Conservation (phyloP, 2,888 invertebrate genomes). For the Meghimatium bilineatum region DNA sequence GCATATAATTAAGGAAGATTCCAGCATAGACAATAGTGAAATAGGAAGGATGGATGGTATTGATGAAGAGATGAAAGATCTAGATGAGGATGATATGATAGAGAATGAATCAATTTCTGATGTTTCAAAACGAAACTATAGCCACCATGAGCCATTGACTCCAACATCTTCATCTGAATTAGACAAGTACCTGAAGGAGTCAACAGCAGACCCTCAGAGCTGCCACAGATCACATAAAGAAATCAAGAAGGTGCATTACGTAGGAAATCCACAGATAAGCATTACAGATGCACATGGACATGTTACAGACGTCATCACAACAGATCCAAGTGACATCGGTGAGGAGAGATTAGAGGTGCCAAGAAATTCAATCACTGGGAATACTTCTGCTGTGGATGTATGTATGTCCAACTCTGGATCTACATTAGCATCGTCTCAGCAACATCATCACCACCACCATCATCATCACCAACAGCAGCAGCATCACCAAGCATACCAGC, state of each 20-base stretch:
- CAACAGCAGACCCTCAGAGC: constrained; percentile 4
- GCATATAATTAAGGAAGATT: constrained; percentile 77
- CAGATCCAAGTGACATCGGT: constrained; percentile 34
- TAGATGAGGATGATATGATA: constrained; percentile 48
- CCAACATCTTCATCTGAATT: constrained; percentile 43
- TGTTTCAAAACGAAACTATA: constrained; percentile 54
- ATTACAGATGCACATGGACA: constrained; percentile 91
- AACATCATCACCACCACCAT: constrained; percentile 37
- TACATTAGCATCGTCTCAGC: constrained; percentile 49
- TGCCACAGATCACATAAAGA: constrained; percentile 7
- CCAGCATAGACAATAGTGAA: constrained; percentile 46
- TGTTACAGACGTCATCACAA: constrained; percentile 70
- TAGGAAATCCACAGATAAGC: constrained; percentile 88
- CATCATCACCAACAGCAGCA: constrained; percentile 43
- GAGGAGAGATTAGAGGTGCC: constrained; percentile 27
- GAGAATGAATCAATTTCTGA: constrained; percentile 50
- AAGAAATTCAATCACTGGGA: constrained; percentile 29
- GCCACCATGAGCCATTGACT: constrained; percentile 25
- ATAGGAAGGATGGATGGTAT: constrained; percentile 40
- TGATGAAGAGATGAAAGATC: constrained; percentile 53
- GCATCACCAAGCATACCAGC: constrained; percentile 26
- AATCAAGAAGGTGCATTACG: constrained; percentile 57
- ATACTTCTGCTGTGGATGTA: constrained; percentile 20
- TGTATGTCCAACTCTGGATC: constrained; percentile 52
- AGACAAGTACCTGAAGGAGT: constrained; percentile 26